A percentile compares a stretch with the other conserved stretches of the same genome.
These are phyloP conservation scores for Drosophila kohkoa DNA, from an alignment of 1,140 invertebrate species.

Conservation along the genomic window DNA sequence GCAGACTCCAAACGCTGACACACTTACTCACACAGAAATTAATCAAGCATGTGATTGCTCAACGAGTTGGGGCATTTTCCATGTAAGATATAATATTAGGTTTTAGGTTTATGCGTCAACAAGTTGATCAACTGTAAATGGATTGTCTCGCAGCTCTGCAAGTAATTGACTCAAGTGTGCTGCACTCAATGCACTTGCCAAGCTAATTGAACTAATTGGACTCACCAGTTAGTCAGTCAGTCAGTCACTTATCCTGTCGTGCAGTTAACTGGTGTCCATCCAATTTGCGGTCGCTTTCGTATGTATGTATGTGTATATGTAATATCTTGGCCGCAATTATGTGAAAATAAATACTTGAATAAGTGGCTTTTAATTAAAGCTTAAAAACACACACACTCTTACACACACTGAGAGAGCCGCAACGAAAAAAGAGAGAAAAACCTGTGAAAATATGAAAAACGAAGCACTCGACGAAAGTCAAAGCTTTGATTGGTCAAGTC, in stretches of 20 bases:
- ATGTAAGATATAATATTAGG: constrained; percentile 24
- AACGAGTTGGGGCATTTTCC: constrained; percentile 23
- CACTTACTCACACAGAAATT: constrained; percentile 9
- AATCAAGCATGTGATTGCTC: constrained; percentile 51
- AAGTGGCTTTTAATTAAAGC: constrained; percentile 66
- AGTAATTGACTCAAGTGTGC: constrained; percentile 27
- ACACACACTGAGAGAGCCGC: neutral
- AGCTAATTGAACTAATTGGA: constrained; percentile 26
- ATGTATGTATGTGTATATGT: constrained; percentile 16
- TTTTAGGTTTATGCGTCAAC: constrained; percentile 15
- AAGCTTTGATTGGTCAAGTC: constrained; percentile 71
- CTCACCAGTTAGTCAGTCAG: neutral
- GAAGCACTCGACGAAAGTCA: constrained; percentile 65
- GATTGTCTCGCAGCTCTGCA: constrained; percentile 12
- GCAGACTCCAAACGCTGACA: constrained; percentile 12
- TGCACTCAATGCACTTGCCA: constrained; percentile 14
- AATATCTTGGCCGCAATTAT: constrained; percentile 56
- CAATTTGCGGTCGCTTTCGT: constrained; percentile 37
- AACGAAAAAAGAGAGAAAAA: constrained; percentile 4
- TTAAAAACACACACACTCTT: constrained; percentile 27
- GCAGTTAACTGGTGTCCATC: constrained; percentile 18
- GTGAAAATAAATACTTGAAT: constrained; percentile 61
- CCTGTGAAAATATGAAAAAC: constrained; percentile 20
- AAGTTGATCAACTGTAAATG: constrained; percentile 30
- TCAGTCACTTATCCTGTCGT: neutral